Percentiles rank a stretch among this genome's conserved stretches.
These are phyloP conservation scores for Lottia scabra DNA, from an alignment of 2,888 invertebrate genomes.

Conservation along the genomic window DNA sequence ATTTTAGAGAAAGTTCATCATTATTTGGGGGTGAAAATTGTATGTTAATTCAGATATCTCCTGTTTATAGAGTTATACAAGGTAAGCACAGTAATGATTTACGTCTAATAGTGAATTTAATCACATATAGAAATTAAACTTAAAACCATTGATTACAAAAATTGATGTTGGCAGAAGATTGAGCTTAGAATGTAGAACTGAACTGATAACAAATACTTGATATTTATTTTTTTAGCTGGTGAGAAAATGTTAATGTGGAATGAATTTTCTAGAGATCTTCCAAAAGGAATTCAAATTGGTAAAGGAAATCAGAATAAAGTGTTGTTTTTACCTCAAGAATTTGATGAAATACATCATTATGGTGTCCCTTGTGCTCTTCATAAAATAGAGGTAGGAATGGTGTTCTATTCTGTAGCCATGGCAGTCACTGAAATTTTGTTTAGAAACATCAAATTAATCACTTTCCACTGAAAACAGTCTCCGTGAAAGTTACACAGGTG, in stretches of 20 bases:
- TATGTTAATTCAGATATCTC: slow-evolving; percentile 80
- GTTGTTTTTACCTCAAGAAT: slow-evolving; percentile 80
- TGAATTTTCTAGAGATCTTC: slow-evolving; percentile 85
- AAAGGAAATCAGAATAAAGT: slow-evolving; percentile 82
- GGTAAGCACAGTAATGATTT: too few species aligned
- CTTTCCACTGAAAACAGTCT: too few species aligned
- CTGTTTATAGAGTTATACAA: slow-evolving; percentile 72
- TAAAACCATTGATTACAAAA: too few species aligned
- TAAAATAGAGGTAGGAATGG: slow-evolving; percentile 52
- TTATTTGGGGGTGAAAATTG: slow-evolving; percentile 88
- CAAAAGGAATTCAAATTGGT: slow-evolving; percentile 85
- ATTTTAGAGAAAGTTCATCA: background rate
- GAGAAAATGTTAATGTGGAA: slow-evolving; percentile 87
- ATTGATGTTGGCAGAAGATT: too few species aligned
- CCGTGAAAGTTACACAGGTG: too few species aligned
- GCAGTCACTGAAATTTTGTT: too few species aligned
- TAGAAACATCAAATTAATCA: too few species aligned
- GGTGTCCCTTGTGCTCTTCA: slow-evolving; percentile 53
- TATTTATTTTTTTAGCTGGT: slow-evolving; percentile 67
- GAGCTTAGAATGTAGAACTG: too few species aligned
- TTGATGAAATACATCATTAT: slow-evolving; percentile 75
- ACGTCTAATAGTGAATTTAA: too few species aligned
- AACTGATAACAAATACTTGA: too few species aligned
- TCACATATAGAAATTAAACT: too few species aligned
- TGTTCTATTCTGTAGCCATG: background rate